Base-by-base conservation (phyloP, 2,888 invertebrate species). In the Troides oblongomaculatus region DNA sequence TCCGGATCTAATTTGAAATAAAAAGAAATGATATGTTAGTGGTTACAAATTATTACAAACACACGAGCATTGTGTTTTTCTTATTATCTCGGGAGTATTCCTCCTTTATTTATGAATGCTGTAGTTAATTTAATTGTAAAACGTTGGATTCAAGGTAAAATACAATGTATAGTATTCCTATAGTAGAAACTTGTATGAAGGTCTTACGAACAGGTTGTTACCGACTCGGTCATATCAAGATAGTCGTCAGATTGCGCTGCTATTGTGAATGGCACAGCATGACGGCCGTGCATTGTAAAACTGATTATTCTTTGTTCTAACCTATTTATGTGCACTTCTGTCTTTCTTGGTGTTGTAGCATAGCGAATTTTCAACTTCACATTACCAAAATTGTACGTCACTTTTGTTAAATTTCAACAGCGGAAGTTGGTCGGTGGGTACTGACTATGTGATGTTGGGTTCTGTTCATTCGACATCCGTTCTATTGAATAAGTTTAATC, bases 381-480 rank as follows among this genome's bases (percentile, higher is more conserved):
- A 62, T 53, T 62, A 18, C 30, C 56, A 10, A 59, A 69, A 69
- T 23, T 65, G 21, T 56, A 61, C 61, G 43, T 61, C 53, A 25
- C 56, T 36, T 17, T 25, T 21, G 14, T 63, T 62, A 14, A 64
- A 62, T 64, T 57, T 75, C 78, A 74, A 68, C 78, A 80, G 77
- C 86, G 89, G 86, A 89, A 85, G 84, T 82, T 77, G 79, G 78
- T 81, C 81, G 82, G 82, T 85, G 39, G 12, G 66, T 59, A 84
- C 83, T 82, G 83, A 83, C 83, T 80, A 84, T 85, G 80, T 79
- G 78, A 75, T 74, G 74, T 73, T 66, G 43, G 75, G 73, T 73
- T 74, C 77, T 79, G 79, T 78, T 80, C 83, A 81, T 81, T 83
- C 82, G 86, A 88, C 86, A 84, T 90, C 88, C 90, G 88, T 75